Evolutionary conservation across 2,888 invertebrate genomes (phyloP), one percentile per base, ranked within the genome.

Genomic region (Archips xylosteana): DNA sequence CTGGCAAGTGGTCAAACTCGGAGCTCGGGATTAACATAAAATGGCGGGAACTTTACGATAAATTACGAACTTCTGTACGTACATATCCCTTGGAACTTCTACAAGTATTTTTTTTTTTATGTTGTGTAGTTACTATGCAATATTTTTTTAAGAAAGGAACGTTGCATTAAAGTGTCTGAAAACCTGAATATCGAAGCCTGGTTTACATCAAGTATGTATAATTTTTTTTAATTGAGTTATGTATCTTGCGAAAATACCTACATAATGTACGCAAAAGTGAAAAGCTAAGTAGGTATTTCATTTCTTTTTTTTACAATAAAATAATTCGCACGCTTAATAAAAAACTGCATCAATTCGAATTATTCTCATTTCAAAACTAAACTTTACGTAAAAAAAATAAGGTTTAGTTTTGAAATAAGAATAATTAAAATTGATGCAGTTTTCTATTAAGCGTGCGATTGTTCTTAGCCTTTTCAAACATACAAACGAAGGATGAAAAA

Each of bases 31-130:
- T 78, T 79, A 74, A 79, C 83, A 84, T 81, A 85, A 84, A 84
- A 86, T 89, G 89, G 87, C 88, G 89, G 87, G 86, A 94, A 94
- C 90, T 92, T 94, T 93, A 75, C 87, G 89, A 86, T 81, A 89
- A 88, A 86, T 86, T 86, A 81, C 87, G 86, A 88, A 88, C 82
- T 85, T 80, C 76, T 82, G 78, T 71, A 83, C 88, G 85, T 77
- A 71, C 64, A 77, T 78, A 78, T 77, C 71, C 49, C n/a, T 59
- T 57, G 74, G 70, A 62, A 62, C 54, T 54, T 36, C 42, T n/a
- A 0, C 36, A 34, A 68, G 23, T 0, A 67, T 5, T 47, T 10
- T 2, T 23, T 42, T 12, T 61, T 59, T 45, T 62, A 68, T 54
- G 36, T 13, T 10, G 73, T 68, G 73, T 42, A 66, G 51, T 66